phyloP scores from a whole-genome alignment of 2,888 invertebrate genomes.

The Phasia obesa region DNA sequence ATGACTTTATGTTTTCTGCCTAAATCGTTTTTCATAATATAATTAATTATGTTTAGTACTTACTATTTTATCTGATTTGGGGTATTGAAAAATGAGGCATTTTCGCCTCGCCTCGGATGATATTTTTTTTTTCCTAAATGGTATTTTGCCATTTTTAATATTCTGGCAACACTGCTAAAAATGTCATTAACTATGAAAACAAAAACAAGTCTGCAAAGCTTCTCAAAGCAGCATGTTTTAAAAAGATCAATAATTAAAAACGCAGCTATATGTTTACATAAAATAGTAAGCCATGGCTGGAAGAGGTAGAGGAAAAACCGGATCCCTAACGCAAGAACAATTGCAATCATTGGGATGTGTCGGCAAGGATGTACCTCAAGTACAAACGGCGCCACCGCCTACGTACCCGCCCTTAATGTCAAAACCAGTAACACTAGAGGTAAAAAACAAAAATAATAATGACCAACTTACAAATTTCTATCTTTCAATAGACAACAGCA shows the following conservation, averaged over 20 bases:
- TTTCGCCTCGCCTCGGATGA: too few species aligned
- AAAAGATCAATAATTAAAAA: neutral
- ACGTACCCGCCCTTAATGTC: conserved; percentile 85
- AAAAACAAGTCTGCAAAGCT: neutral
- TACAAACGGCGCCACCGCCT: conserved; percentile 84
- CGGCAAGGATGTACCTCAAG: conserved; percentile 84
- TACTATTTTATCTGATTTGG: too few species aligned
- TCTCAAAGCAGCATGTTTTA: neutral
- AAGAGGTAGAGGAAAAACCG: conserved; percentile 79
- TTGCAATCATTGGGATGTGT: conserved; percentile 80
- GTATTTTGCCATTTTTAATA: neutral
- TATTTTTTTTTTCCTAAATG: too few species aligned
- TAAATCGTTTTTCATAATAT: too few species aligned
- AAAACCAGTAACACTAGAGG: conserved; percentile 84
- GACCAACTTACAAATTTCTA: neutral
- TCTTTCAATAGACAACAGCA: conserved; percentile 82
- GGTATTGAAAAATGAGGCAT: too few species aligned
- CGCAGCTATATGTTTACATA: neutral
- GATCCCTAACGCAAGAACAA: conserved; percentile 81
- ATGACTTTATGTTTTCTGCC: too few species aligned
- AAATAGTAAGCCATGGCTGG: conserved; percentile 77
- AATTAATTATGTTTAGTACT: too few species aligned
- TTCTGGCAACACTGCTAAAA: neutral
- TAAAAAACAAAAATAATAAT: conserved; percentile 64
- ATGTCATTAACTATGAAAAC: neutral